Evolutionary conservation across 2,797 vertebrate species (phyloP).

Genomic region (Babyrousa celebensis): DNA sequence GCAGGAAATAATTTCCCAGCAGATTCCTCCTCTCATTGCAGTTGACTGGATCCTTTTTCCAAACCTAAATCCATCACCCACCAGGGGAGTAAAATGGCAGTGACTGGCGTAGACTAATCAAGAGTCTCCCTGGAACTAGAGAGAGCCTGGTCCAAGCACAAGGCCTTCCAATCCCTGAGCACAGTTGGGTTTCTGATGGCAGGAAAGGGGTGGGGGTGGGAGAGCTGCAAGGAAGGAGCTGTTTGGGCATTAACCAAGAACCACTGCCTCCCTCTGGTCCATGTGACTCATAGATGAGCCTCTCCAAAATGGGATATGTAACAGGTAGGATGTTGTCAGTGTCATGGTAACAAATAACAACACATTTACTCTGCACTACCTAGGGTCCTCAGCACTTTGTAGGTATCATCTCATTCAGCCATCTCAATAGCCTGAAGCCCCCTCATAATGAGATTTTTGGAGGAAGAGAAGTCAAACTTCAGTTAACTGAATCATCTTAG

Average conservation of each 20-base stretch:
- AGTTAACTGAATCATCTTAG: not conserved
- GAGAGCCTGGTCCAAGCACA: not conserved
- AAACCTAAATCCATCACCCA: not conserved
- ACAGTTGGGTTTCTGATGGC: not conserved
- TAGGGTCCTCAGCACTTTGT: not conserved
- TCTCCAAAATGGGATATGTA: not conserved
- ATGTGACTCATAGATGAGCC: too few relatives aligned
- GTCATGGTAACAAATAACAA: fast-evolving
- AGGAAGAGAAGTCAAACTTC: not conserved
- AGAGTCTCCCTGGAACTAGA: too few relatives aligned
- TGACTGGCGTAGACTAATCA: not conserved
- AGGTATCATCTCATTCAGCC: not conserved
- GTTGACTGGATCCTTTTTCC: not conserved
- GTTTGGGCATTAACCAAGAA: not conserved
- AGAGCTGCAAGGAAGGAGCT: not conserved
- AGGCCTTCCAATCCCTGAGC: not conserved
- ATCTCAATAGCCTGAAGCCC: not conserved
- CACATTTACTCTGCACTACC: fast-evolving
- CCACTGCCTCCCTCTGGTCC: too few relatives aligned
- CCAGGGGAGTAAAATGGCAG: not conserved
- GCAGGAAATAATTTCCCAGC: not conserved
- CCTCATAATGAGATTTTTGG: not conserved
- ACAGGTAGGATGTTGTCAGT: not conserved
- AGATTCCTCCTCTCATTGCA: not conserved
- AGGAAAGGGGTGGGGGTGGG: not conserved